A percentile compares a stretch with the other conserved stretches of the same genome.
These are phyloP conservation scores for Peucedramus taeniatus DNA, from an alignment of 2,113 vertebrate genomes.

Conservation along the genomic window DNA sequence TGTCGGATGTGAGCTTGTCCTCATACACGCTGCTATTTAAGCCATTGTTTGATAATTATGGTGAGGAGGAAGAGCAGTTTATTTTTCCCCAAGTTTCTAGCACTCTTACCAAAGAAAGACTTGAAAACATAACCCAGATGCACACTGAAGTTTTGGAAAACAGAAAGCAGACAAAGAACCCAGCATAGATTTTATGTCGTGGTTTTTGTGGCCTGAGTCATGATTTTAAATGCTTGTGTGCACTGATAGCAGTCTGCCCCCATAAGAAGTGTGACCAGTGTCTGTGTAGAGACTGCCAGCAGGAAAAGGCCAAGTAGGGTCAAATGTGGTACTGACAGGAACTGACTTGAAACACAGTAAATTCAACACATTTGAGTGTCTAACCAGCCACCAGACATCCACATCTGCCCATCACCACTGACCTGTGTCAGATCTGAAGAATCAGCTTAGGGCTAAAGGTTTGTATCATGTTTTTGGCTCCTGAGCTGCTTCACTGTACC, in stretches of 20 bases:
- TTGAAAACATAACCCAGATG: background rate
- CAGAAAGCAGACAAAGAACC: background rate
- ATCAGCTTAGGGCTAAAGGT: background rate
- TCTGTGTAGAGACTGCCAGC: background rate
- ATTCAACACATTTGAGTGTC: background rate
- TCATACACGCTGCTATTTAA: background rate
- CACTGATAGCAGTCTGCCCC: background rate
- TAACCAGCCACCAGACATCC: background rate
- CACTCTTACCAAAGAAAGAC: background rate
- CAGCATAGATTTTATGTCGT: background rate
- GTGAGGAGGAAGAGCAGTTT: background rate
- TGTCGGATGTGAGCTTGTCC: background rate
- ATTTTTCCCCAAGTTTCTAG: background rate
- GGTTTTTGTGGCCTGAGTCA: conserved; percentile 1
- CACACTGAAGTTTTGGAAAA: background rate
- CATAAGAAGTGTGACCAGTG: background rate
- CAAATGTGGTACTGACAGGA: background rate
- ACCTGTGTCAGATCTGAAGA: background rate
- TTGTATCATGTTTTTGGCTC: background rate
- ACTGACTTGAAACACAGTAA: conserved; percentile 9
- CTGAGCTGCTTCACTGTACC: background rate
- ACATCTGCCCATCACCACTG: background rate
- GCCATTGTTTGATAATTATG: background rate
- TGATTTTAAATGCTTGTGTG: background rate
- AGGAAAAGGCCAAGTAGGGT: conserved; percentile 38